These are phyloP conservation scores for Botia kubotai DNA, from an alignment of 2,797 vertebrate genomes.

Conservation along the genomic window DNA sequence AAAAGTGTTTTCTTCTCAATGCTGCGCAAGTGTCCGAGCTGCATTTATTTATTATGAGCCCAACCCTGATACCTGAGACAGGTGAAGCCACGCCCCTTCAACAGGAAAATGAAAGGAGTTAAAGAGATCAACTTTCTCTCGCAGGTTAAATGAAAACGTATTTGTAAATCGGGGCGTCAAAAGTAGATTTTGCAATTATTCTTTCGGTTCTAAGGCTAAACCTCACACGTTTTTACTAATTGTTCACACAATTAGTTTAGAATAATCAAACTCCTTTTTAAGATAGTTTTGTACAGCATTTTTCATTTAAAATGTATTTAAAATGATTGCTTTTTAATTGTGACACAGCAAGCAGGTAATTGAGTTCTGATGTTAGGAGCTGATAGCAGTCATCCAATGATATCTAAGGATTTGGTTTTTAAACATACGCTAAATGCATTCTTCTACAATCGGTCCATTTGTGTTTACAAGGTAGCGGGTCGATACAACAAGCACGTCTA, in stretches of 20 bases:
- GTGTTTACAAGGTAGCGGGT: too few species aligned
- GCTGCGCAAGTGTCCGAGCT: neutral
- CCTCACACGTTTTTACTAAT: neutral
- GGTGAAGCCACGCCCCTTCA: conserved; percentile 20
- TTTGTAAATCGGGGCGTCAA: neutral
- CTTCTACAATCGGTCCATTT: too few species aligned
- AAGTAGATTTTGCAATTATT: neutral
- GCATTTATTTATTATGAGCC: conserved; percentile 37
- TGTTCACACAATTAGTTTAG: too few species aligned
- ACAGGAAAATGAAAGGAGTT: neutral
- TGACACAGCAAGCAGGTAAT: neutral
- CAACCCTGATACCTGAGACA: conserved; percentile 29
- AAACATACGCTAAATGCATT: too few species aligned
- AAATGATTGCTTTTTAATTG: neutral
- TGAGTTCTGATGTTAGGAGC: too few species aligned
- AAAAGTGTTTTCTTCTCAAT: neutral
- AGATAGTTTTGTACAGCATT: neutral
- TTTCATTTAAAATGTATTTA: neutral
- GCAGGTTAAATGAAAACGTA: neutral
- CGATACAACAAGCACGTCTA: too few species aligned
- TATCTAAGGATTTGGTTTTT: too few species aligned
- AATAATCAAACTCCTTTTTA: neutral
- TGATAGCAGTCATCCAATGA: too few species aligned
- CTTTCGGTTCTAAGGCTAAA: neutral
- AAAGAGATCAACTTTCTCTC: neutral